These are phyloP conservation scores for Apotomis capreana DNA, from an alignment of 2,888 invertebrate species.

Conservation along the genomic window DNA sequence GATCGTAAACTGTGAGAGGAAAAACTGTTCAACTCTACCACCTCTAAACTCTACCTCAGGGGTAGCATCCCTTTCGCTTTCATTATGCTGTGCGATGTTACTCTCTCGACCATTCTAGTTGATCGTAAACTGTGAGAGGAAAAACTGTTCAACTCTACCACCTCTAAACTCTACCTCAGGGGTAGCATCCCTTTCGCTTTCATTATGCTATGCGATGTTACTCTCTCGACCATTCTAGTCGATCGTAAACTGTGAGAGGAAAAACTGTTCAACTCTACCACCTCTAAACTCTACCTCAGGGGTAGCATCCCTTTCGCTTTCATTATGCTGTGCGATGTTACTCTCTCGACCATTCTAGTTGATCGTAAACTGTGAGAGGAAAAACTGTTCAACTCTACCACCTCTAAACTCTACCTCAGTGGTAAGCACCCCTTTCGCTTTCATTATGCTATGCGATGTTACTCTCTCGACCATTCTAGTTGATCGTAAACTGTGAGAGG, in stretches of 20 bases:
- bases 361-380: not conserved
- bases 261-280: not conserved
- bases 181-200: constrained; percentile 57
- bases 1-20: constrained; percentile 1
- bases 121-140: constrained; percentile 1
- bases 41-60: constrained; percentile 45
- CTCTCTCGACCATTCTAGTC: constrained; percentile 22
- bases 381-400: not conserved
- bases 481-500: too few species aligned
- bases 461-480: too few species aligned
- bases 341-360: constrained; percentile 22
- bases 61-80: constrained; percentile 57
- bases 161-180: constrained; percentile 45
- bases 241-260: not conserved
- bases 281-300: constrained; percentile 45
- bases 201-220: constrained; percentile 51
- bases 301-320: constrained; percentile 57
- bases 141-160: not conserved
- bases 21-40: not conserved
- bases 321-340: constrained; percentile 51
- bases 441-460: too few species aligned
- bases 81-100: constrained; percentile 51
- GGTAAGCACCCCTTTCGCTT: too few species aligned
- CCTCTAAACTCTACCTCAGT: too few species aligned
- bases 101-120: constrained; percentile 24